Evolutionary conservation across 2,797 vertebrate species (phyloP).

Genomic region (Sebastes cheni): DNA sequence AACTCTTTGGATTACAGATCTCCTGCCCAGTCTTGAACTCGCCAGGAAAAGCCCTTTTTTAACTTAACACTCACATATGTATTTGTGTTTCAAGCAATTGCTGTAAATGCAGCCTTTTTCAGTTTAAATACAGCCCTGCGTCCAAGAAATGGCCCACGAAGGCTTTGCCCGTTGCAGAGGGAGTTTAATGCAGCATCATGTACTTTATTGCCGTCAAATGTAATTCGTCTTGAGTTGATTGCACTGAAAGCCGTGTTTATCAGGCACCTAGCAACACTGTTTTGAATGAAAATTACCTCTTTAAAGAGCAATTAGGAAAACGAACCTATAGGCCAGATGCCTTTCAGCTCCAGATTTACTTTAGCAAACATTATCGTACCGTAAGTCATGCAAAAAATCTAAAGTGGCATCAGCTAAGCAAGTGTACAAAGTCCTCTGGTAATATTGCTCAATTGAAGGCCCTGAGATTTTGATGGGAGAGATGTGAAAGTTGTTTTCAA

Average conservation of each 20-base stretch:
- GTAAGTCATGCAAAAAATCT: slow-evolving; percentile 61
- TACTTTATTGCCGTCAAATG: slow-evolving; percentile 78
- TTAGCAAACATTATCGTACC: slow-evolving; percentile 63
- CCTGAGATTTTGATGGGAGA: slow-evolving; percentile 57
- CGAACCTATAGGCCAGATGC: slow-evolving; percentile 70
- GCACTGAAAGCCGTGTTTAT: slow-evolving; percentile 75
- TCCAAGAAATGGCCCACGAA: slow-evolving; percentile 67
- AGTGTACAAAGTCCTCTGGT: slow-evolving; percentile 63
- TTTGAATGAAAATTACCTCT: slow-evolving; percentile 76
- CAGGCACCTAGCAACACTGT: slow-evolving; percentile 77
- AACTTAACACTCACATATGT: slow-evolving; percentile 55
- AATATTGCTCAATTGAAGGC: slow-evolving; percentile 50
- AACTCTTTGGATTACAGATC: slow-evolving; percentile 54
- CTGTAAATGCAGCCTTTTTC: slow-evolving; percentile 69
- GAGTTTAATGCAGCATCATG: slow-evolving; percentile 62
- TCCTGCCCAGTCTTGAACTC: slow-evolving; percentile 46
- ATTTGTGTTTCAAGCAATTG: slow-evolving; percentile 65
- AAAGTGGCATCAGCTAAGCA: slow-evolving; percentile 71
- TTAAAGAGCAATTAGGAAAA: slow-evolving; percentile 77
- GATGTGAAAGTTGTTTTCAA: slow-evolving; percentile 51
- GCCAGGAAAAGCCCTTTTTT: slow-evolving; percentile 62
- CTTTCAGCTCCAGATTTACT: slow-evolving; percentile 58
- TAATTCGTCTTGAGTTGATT: slow-evolving; percentile 76
- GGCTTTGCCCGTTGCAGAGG: slow-evolving; percentile 50
- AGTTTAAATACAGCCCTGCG: slow-evolving; percentile 62